These are phyloP conservation scores for Lasioglossum pauxillum DNA, from an alignment of 2,888 invertebrate genomes.

Conservation along the genomic window DNA sequence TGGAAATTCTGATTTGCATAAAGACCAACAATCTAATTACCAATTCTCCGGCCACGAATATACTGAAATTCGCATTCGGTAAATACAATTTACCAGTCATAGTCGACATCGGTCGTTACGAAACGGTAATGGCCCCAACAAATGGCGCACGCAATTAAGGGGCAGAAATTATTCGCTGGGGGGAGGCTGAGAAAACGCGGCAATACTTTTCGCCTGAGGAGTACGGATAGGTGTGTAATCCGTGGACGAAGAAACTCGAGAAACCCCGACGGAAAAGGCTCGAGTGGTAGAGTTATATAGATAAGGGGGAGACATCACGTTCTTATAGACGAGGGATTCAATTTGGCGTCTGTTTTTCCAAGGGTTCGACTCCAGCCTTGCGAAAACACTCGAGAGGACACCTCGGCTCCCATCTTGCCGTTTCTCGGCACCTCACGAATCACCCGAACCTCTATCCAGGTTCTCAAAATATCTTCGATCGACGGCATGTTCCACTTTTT, in stretches of 20 bases:
- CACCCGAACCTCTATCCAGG: constrained; percentile 62
- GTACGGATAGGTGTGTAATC: constrained; percentile 59
- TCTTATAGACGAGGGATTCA: constrained; percentile 83
- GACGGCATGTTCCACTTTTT: constrained; percentile 64
- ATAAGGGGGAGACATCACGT: constrained; percentile 72
- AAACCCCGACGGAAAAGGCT: constrained; percentile 59
- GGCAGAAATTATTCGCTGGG: constrained; percentile 9
- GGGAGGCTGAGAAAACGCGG: background rate
- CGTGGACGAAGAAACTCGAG: constrained; percentile 59
- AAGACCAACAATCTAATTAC: background rate
- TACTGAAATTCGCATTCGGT: background rate
- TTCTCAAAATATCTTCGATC: constrained; percentile 70
- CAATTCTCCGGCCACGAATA: background rate
- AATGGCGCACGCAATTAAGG: background rate
- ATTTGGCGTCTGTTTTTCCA: constrained; percentile 84
- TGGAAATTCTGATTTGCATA: background rate
- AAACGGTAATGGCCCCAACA: background rate
- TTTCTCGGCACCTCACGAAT: constrained; percentile 70
- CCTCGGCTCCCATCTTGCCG: constrained; percentile 79
- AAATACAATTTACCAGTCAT: background rate
- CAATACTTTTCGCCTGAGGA: constrained; percentile 25
- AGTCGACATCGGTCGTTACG: background rate
- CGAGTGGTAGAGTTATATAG: constrained; percentile 68
- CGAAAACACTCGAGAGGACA: constrained; percentile 84
- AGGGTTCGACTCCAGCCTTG: constrained; percentile 84